These are phyloP conservation scores for Onchidella celtica DNA, from an alignment of 2,888 invertebrate species.

Conservation along the genomic window DNA sequence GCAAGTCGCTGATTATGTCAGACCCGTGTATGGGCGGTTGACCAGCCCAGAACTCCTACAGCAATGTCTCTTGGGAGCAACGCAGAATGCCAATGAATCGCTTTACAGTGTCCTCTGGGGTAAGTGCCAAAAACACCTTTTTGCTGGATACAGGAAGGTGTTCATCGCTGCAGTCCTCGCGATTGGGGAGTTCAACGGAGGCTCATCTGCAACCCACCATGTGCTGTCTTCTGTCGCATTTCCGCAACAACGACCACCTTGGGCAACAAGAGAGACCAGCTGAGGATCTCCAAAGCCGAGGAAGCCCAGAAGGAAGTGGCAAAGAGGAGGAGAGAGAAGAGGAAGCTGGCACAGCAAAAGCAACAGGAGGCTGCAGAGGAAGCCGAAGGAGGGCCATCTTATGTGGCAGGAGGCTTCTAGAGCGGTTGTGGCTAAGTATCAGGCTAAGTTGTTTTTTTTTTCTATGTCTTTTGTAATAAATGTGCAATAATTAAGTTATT, in stretches of 20 bases:
- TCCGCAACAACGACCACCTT: not conserved
- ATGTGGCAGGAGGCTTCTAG: not conserved
- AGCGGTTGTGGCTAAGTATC: not conserved
- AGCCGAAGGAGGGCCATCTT: not conserved
- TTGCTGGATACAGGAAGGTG: not conserved
- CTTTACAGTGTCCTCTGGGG: not conserved
- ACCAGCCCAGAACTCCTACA: conserved; percentile 1
- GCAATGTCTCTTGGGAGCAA: not conserved
- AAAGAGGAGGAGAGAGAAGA: not conserved
- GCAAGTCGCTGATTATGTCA: not conserved
- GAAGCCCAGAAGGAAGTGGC: not conserved
- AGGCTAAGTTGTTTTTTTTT: not conserved
- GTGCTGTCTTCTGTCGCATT: not conserved
- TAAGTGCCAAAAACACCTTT: not conserved
- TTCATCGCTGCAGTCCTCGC: not conserved
- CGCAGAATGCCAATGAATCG: conserved; percentile 24
- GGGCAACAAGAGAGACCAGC: not conserved
- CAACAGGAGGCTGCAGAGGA: not conserved
- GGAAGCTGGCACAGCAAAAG: conserved; percentile 8
- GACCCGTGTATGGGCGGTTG: not conserved
- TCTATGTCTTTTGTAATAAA: not conserved
- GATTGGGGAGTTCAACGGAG: conserved; percentile 3
- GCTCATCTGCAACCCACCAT: not conserved
- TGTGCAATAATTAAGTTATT: not conserved
- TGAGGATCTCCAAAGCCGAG: not conserved